These are phyloP conservation scores for Stenodema calcarata DNA, from an alignment of 2,888 invertebrate genomes.

Conservation along the genomic window DNA sequence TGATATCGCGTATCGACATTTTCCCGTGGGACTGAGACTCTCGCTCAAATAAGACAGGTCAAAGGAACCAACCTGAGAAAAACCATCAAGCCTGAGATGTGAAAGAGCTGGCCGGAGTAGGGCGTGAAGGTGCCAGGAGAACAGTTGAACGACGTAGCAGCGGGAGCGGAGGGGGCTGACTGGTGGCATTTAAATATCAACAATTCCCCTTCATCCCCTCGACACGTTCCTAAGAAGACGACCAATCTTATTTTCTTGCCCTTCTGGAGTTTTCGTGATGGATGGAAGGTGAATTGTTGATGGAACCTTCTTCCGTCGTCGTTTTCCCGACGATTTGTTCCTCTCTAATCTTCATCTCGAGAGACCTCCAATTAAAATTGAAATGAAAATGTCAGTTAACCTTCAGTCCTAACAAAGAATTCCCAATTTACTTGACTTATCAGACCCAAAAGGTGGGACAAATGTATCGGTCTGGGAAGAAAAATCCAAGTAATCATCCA, in stretches of 20 bases:
- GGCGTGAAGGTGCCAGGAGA: background rate
- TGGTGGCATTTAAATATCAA: slow-evolving; percentile 2
- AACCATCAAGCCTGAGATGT: background rate
- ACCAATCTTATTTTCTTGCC: background rate
- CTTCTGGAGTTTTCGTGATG: background rate
- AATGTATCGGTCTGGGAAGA: no score
- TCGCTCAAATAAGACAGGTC: background rate
- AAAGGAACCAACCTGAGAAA: background rate
- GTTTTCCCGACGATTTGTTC: no score
- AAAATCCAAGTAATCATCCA: no score
- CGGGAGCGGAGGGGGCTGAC: background rate
- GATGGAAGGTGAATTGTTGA: no score
- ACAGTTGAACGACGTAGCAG: background rate
- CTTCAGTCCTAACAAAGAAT: no score
- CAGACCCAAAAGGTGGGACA: no score
- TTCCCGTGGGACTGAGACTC: background rate
- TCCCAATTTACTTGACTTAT: no score
- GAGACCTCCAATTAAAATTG: no score
- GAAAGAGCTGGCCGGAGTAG: background rate
- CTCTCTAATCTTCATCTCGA: no score
- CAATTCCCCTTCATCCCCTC: background rate
- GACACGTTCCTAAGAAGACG: background rate
- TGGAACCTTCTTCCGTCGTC: background rate
- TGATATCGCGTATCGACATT: no score
- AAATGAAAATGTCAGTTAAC: no score